phyloP scores from a whole-genome alignment of 2,113 vertebrate genomes.

The Ochotona curzoniae region DNA sequence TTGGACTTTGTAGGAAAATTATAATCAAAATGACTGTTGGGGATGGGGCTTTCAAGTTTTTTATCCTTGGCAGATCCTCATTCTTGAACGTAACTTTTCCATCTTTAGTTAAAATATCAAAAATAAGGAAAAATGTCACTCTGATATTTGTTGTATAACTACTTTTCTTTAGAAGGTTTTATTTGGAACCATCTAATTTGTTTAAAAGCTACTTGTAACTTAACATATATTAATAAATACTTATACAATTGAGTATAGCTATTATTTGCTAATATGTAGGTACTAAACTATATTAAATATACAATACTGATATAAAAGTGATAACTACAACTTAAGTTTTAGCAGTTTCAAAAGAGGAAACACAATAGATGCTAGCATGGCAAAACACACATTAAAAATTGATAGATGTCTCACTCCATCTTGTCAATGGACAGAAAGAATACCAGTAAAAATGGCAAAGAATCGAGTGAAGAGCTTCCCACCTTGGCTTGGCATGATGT shows the following conservation, averaged over 20 bases:
- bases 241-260: too few species aligned
- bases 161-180: neutral
- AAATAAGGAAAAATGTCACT: neutral
- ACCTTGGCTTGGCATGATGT: neutral
- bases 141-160: neutral
- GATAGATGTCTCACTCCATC: too few species aligned
- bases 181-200: neutral
- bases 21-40: neutral
- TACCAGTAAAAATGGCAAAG: neutral
- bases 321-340: slow-evolving; percentile 9
- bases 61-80: neutral
- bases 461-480: neutral
- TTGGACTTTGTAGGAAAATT: neutral
- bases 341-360: neutral
- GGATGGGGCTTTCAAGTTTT: too few species aligned
- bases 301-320: neutral
- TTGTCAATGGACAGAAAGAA: neutral
- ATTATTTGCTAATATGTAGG: neutral
- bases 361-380: neutral
- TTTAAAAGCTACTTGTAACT: too few species aligned
- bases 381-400: neutral
- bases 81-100: slow-evolving; percentile 1
- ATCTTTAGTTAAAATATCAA: slow-evolving; percentile 40
- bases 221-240: too few species aligned
- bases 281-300: neutral